phyloP scores from a whole-genome alignment of 53 echinoderm and acorn worm genomes.

The Temnopleurus reevesii region DNA sequence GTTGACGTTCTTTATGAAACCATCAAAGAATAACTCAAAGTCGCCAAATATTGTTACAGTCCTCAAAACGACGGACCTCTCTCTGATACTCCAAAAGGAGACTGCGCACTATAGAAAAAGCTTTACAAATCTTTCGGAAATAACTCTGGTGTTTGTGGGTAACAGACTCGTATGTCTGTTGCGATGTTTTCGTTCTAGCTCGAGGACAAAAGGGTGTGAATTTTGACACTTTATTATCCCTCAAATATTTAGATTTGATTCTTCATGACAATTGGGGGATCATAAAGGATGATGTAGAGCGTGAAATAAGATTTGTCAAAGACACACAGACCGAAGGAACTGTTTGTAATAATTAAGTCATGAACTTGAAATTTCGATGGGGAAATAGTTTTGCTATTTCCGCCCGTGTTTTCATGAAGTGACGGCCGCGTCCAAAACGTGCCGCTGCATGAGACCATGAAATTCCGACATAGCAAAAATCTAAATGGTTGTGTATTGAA shows the following conservation, averaged over 20 bases:
- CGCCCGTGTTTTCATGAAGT: no score
- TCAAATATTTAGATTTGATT: slow-evolving; percentile 12
- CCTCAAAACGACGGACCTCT: background rate
- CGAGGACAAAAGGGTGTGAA: slow-evolving; percentile 20
- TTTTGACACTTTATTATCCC: background rate
- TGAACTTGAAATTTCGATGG: background rate
- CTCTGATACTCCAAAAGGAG: background rate
- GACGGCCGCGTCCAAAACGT: no score
- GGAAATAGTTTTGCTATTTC: no score
- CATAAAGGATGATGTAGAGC: slow-evolving; percentile 13
- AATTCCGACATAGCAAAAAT: no score
- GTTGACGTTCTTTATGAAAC: background rate
- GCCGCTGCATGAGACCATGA: no score
- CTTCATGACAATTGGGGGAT: background rate
- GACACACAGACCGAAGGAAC: background rate
- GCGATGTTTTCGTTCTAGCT: slow-evolving; percentile 7
- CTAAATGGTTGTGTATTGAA: no score
- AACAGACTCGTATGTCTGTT: background rate
- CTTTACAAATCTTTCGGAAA: background rate
- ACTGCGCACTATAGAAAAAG: background rate
- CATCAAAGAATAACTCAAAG: slow-evolving; percentile 11
- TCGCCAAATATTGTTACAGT: background rate
- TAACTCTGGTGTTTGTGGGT: background rate
- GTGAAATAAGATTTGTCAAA: slow-evolving; percentile 31
- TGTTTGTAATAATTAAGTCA: slow-evolving; percentile 2